Evolutionary conservation across 1,140 invertebrate genomes (phyloP).

Genomic region (Solenopsis fugax): DNA sequence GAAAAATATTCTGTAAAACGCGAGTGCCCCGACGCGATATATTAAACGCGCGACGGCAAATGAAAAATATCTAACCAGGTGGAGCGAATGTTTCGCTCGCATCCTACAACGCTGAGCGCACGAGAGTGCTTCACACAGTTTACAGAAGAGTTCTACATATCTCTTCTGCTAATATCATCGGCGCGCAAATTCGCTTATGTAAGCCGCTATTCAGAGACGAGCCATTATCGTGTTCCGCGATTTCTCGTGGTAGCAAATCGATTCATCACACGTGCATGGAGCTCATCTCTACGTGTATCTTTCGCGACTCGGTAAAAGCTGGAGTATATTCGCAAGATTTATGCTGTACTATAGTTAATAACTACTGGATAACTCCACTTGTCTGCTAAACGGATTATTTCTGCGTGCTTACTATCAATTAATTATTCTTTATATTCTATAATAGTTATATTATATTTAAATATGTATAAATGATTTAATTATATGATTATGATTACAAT

Average conservation of each 20-base stretch:
- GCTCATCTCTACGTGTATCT: slow-evolving; percentile 12
- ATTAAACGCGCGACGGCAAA: slow-evolving; percentile 52
- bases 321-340: slow-evolving; percentile 48
- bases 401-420: not conserved
- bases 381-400: not conserved
- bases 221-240: slow-evolving; percentile 52
- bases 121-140: slow-evolving; percentile 16
- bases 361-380: not conserved
- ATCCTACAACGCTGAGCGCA: not conserved
- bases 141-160: slow-evolving; percentile 30
- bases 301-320: slow-evolving; percentile 28
- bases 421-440: not conserved
- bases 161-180: slow-evolving; percentile 37
- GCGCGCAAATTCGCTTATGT: slow-evolving; percentile 28
- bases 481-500: too few species aligned
- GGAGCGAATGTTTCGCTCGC: slow-evolving; percentile 32
- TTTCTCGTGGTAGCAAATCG: slow-evolving; percentile 46
- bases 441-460: not conserved
- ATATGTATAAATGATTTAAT: too few species aligned
- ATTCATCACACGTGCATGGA: slow-evolving; percentile 58
- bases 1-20: slow-evolving; percentile 54
- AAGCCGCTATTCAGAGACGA: slow-evolving; percentile 38
- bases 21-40: slow-evolving; percentile 14
- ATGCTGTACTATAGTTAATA: slow-evolving; percentile 40
- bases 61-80: slow-evolving; percentile 56